Evolutionary conservation across 1,140 invertebrate genomes (phyloP).

Genomic region (Ostrea edulis): DNA sequence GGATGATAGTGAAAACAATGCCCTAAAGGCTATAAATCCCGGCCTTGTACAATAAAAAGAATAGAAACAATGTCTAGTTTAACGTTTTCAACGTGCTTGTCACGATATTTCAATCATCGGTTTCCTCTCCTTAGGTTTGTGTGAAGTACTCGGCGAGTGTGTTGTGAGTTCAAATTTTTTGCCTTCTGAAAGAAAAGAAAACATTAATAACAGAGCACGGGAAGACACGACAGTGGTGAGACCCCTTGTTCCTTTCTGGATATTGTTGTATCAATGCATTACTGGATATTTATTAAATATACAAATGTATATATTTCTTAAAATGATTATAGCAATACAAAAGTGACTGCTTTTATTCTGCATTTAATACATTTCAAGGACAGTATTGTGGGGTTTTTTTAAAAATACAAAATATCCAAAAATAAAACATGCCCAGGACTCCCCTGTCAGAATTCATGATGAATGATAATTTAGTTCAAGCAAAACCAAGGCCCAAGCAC

Average conservation of each 20-base stretch:
- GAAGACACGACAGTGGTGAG: no score
- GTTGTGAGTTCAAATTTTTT: not conserved
- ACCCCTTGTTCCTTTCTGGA: no score
- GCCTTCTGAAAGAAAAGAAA: not conserved
- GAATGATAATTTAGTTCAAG: not conserved
- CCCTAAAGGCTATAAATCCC: not conserved
- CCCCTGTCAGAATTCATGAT: not conserved
- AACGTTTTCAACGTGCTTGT: not conserved
- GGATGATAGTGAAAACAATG: conserved; percentile 8
- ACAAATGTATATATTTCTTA: no score
- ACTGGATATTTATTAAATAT: no score
- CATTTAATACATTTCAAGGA: no score
- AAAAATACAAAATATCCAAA: not conserved
- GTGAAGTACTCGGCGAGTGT: not conserved
- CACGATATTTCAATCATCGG: conserved; percentile 18
- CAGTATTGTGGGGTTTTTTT: no score
- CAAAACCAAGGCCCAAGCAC: not conserved
- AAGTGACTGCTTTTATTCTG: no score
- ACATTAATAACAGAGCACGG: not conserved
- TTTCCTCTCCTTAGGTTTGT: not conserved
- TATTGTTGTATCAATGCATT: no score
- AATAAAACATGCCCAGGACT: not conserved
- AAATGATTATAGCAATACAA: no score
- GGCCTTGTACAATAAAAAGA: not conserved
- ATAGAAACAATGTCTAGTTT: not conserved